Evolutionary conservation across 2,888 invertebrate species (phyloP).

Genomic region (Strigamia maritima): DNA sequence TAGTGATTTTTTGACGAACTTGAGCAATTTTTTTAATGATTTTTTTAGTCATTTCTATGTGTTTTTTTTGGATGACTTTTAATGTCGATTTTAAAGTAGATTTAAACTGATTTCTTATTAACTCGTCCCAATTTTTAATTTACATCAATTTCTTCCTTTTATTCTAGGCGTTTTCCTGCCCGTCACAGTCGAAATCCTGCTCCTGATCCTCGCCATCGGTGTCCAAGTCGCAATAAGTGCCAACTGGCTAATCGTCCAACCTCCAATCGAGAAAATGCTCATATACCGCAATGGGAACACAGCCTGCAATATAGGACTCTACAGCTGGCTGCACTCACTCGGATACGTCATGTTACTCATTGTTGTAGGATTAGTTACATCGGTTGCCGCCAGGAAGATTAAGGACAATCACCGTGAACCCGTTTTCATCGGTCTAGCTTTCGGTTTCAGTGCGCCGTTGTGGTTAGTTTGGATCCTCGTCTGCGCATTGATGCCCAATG

Average conservation of each 20-base stretch:
- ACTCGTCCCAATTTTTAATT: too few relatives aligned
- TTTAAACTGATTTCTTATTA: too few relatives aligned
- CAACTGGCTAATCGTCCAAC: constrained; percentile 38
- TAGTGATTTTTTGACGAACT: too few relatives aligned
- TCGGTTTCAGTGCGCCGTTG: constrained; percentile 40
- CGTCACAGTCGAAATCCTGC: constrained; percentile 28
- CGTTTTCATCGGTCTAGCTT: constrained; percentile 39
- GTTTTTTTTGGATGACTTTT: too few relatives aligned
- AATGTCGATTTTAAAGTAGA: too few relatives aligned
- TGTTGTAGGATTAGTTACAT: constrained; percentile 17
- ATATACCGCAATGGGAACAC: background rate
- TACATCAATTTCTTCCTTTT: too few relatives aligned
- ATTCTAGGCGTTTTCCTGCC: constrained; percentile 37
- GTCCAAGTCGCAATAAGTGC: constrained; percentile 38
- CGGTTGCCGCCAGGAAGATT: constrained; percentile 35
- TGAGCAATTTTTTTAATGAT: too few relatives aligned
- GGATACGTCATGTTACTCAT: constrained; percentile 39
- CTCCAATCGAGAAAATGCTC: background rate
- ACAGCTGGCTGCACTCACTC: constrained; percentile 39
- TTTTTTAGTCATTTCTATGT: too few relatives aligned
- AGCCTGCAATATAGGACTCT: constrained; percentile 35
- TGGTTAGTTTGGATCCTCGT: constrained; percentile 39
- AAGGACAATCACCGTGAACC: constrained; percentile 40
- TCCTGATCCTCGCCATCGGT: constrained; percentile 35
- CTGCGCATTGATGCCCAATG: constrained; percentile 1